A percentile compares a stretch with the other conserved stretches of the same genome.
phyloP scores from a whole-genome alignment of 2,888 invertebrate species.

The Calameuta idolon region DNA sequence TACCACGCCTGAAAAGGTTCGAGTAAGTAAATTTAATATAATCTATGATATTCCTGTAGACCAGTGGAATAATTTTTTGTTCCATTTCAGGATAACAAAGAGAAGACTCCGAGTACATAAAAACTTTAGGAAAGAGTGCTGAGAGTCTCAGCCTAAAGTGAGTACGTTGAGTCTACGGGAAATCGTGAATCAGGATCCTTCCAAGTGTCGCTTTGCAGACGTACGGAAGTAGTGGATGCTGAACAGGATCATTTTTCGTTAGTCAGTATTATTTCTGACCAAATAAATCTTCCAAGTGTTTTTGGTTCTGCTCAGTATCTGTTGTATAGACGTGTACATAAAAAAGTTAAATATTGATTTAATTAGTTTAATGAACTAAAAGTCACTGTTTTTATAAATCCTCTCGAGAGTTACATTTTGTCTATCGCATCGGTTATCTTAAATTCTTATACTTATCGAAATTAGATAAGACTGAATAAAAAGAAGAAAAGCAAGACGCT shows the following conservation, averaged over 20 bases:
- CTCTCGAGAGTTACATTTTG: not conserved
- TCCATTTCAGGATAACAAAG: not conserved
- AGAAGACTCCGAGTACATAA: not conserved
- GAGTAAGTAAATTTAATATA: not conserved
- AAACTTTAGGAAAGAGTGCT: not conserved
- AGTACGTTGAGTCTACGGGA: not conserved
- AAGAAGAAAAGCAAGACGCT: not conserved
- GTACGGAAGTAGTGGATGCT: not conserved
- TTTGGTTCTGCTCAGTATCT: not conserved
- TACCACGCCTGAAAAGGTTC: not conserved
- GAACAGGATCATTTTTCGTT: not conserved
- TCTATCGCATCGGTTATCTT: not conserved
- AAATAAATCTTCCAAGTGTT: not conserved
- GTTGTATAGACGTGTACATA: not conserved
- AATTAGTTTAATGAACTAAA: not conserved
- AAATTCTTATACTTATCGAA: not conserved
- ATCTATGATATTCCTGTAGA: not conserved
- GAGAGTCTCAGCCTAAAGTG: not conserved
- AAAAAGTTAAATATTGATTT: not conserved
- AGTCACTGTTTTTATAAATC: not conserved
- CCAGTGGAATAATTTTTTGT: not conserved
- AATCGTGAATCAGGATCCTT: not conserved
- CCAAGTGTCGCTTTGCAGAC: not conserved
- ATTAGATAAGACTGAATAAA: constrained; percentile 12
- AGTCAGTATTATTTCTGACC: not conserved